A percentile compares a stretch with the other conserved stretches of the same genome.
These are phyloP conservation scores for Eilema griseolum DNA, from an alignment of 2,888 invertebrate species.

Conservation along the genomic window DNA sequence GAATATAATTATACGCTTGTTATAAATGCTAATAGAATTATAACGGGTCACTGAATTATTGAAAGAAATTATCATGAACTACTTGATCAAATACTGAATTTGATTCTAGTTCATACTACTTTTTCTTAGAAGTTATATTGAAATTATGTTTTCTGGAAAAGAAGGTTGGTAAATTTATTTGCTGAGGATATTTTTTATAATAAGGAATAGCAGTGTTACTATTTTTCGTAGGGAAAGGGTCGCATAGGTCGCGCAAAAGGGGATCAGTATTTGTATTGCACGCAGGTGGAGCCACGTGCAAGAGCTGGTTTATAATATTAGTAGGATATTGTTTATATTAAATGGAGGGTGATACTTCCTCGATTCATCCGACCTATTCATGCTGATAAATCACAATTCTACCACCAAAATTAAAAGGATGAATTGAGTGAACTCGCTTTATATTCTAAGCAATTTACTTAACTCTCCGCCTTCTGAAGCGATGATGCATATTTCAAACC, in stretches of 20 bases:
- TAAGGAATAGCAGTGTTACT: too few relatives aligned
- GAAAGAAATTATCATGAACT: too few relatives aligned
- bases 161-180: too few relatives aligned
- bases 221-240: too few relatives aligned
- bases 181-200: too few relatives aligned
- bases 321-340: not conserved
- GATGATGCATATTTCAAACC: constrained; percentile 1
- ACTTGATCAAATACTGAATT: too few relatives aligned
- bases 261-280: too few relatives aligned
- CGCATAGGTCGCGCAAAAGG: too few relatives aligned
- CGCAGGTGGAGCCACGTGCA: too few relatives aligned
- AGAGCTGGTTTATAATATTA: not conserved
- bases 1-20: constrained; percentile 29
- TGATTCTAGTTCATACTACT: not conserved
- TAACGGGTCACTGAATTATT: constrained; percentile 22
- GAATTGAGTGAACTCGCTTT: not conserved
- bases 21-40: constrained; percentile 27
- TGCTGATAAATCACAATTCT: not conserved
- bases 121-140: not conserved
- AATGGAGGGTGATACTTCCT: not conserved
- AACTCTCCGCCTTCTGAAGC: constrained; percentile 4
- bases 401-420: constrained; percentile 25
- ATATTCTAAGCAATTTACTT: constrained; percentile 3
- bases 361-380: too few relatives aligned
- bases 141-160: too few relatives aligned